Percentiles rank a stretch among this genome's conserved stretches.
These are phyloP conservation scores for Anthopleura xanthogrammica DNA, from an alignment of 92 coral and sea anemone genomes.

Conservation along the genomic window DNA sequence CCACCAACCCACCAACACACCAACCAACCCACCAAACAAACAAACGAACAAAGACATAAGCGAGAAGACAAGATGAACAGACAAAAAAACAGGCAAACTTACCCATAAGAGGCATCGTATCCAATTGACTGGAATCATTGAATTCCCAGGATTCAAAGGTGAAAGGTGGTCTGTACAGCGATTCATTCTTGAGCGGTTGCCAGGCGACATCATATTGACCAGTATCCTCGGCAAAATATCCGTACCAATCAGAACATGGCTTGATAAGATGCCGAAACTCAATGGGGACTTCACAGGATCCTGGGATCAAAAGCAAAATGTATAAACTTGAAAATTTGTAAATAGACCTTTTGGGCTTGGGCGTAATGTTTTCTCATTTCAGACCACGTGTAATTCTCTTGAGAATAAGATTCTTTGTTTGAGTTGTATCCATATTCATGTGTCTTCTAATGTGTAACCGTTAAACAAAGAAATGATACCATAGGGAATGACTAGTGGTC, in stretches of 20 bases:
- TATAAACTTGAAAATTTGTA: too few species aligned
- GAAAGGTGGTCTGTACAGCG: constrained; percentile 75
- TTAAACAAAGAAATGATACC: too few species aligned
- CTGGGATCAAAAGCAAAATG: constrained; percentile 17
- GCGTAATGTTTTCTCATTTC: too few species aligned
- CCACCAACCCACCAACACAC: too few species aligned
- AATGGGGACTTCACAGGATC: constrained; percentile 61
- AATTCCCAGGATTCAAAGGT: constrained; percentile 87
- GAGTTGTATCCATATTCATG: too few species aligned
- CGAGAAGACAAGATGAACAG: too few species aligned
- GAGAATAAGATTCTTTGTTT: too few species aligned
- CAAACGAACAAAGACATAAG: neutral
- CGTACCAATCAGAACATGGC: constrained; percentile 72
- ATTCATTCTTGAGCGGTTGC: constrained; percentile 80
- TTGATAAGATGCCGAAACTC: constrained; percentile 43
- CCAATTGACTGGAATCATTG: constrained; percentile 55
- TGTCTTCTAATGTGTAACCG: too few species aligned
- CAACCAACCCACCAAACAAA: too few species aligned
- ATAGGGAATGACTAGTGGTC: too few species aligned
- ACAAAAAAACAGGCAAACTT: constrained; percentile 12
- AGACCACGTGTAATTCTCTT: too few species aligned
- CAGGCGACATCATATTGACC: constrained; percentile 84
- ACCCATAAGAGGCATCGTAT: constrained; percentile 81
- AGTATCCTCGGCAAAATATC: constrained; percentile 67
- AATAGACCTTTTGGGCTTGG: too few species aligned